phyloP scores from a whole-genome alignment of 2,888 invertebrate species.

The Polylopha cassiicola region DNA sequence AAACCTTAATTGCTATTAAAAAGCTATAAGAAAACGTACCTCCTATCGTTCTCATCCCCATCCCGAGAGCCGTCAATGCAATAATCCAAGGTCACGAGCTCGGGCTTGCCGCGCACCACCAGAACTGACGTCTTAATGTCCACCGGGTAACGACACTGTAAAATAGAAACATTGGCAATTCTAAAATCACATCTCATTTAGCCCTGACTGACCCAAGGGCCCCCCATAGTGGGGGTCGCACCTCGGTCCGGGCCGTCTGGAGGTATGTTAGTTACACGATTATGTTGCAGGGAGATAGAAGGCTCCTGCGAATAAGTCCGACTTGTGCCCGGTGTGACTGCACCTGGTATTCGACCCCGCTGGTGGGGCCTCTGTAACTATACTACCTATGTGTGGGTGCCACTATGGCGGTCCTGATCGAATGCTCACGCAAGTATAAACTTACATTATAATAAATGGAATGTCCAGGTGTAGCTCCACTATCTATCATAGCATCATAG shows the following conservation, averaged over 20 bases:
- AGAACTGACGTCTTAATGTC: conserved; percentile 92
- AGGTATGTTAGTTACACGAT: too few species aligned
- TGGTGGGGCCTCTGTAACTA: too few species aligned
- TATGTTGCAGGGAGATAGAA: too few species aligned
- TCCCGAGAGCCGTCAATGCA: conserved; percentile 79
- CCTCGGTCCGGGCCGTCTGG: too few species aligned
- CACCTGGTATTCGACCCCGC: too few species aligned
- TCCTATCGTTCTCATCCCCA: conserved; percentile 47
- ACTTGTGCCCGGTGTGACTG: too few species aligned
- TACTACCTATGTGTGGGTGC: too few species aligned
- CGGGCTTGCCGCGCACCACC: conserved; percentile 85
- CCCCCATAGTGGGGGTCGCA: too few species aligned
- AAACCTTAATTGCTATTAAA: background rate
- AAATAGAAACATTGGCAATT: conserved; percentile 17
- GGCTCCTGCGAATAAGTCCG: too few species aligned
- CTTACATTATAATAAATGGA: conserved; percentile 94
- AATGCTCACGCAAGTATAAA: conserved; percentile 24
- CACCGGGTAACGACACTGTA: conserved; percentile 86
- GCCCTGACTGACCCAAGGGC: too few species aligned
- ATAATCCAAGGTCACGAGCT: conserved; percentile 89
- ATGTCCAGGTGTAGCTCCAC: conserved; percentile 87
- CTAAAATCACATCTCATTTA: background rate
- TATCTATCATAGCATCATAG: conserved; percentile 88
- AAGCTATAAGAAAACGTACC: conserved; percentile 32
- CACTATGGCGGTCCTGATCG: background rate